Conservation (phyloP, 1,140 invertebrate species). For the Ruditapes philippinarum region DNA sequence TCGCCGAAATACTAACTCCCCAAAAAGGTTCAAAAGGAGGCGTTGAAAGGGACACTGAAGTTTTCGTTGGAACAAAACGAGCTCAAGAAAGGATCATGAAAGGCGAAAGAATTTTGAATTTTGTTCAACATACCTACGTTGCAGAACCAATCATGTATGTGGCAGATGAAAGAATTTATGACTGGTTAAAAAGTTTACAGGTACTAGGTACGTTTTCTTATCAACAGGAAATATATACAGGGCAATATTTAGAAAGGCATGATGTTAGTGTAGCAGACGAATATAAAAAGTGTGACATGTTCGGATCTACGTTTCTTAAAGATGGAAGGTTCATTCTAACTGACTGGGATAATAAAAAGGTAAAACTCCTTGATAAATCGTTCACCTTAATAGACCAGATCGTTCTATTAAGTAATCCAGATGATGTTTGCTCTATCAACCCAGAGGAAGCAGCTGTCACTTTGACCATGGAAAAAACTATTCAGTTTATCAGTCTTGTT, state of each 20-base stretch:
- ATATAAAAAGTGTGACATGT: slow-evolving; percentile 43
- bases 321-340: slow-evolving; percentile 35
- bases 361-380: slow-evolving; percentile 43
- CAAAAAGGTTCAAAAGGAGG: slow-evolving; percentile 17
- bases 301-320: slow-evolving; percentile 15
- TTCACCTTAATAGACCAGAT: slow-evolving; percentile 14
- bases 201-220: slow-evolving; percentile 40
- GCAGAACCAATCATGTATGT: slow-evolving; percentile 24
- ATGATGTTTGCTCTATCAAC: slow-evolving; percentile 16
- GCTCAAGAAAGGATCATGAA: slow-evolving; percentile 26
- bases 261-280: slow-evolving; percentile 28
- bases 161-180: slow-evolving; percentile 23
- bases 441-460: slow-evolving; percentile 42
- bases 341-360: slow-evolving; percentile 63
- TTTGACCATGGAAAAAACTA: slow-evolving; percentile 27
- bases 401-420: not conserved
- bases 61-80: slow-evolving; percentile 43
- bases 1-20: not conserved
- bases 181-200: slow-evolving; percentile 41
- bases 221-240: slow-evolving; percentile 19
- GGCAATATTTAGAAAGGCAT: slow-evolving; percentile 33
- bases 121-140: not conserved
- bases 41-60: not conserved
- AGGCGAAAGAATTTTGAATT: slow-evolving; percentile 2
- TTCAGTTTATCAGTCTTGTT: slow-evolving; percentile 41